phyloP scores from a whole-genome alignment of 92 coral and sea anemone genomes.

The Metridium senile region DNA sequence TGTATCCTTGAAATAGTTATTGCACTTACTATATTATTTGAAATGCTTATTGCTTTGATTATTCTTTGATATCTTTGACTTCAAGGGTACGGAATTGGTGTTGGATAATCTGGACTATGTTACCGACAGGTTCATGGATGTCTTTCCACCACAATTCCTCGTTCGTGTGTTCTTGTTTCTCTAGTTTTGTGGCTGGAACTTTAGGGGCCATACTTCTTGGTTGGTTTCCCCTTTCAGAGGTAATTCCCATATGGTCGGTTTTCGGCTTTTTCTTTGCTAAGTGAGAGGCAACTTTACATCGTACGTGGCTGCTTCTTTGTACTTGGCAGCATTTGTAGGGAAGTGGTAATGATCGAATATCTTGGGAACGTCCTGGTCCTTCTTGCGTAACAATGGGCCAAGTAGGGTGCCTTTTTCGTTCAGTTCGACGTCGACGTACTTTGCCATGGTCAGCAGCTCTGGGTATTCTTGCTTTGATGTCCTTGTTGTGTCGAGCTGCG shows the following conservation, averaged over 20 bases:
- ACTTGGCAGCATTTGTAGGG: neutral
- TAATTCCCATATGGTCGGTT: neutral
- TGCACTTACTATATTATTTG: too few relatives aligned
- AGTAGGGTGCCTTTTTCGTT: neutral
- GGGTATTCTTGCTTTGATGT: neutral
- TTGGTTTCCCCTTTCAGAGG: neutral
- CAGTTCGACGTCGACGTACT: neutral
- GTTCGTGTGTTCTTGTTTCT: neutral
- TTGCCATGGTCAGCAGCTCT: neutral
- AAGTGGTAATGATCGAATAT: neutral
- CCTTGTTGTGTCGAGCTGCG: neutral
- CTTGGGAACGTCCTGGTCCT: neutral
- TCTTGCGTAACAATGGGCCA: neutral
- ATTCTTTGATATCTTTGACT: neutral
- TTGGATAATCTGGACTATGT: neutral
- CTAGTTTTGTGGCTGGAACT: neutral
- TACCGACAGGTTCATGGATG: neutral
- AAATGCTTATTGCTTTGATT: too few relatives aligned
- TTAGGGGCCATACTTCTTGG: neutral
- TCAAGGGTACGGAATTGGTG: neutral
- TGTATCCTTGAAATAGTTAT: too few relatives aligned
- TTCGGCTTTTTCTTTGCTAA: neutral
- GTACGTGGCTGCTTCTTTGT: too few relatives aligned
- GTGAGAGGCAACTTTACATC: too few relatives aligned
- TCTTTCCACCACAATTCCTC: conserved; percentile 4